Conservation (phyloP, 1,140 invertebrate species). For the Coptotermes formosanus region DNA sequence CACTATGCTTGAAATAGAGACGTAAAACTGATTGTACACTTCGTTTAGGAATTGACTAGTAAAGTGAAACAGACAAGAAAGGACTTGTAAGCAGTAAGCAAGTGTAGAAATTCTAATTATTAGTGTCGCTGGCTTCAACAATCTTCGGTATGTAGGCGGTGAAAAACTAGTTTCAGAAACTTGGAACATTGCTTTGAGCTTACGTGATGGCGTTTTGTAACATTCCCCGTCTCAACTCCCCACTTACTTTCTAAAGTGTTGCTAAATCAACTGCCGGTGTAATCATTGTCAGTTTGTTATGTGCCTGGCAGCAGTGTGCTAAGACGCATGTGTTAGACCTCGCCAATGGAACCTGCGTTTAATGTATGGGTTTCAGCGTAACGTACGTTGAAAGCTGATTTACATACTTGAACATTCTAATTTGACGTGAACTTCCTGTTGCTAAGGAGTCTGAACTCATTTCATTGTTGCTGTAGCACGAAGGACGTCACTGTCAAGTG, state of each 20-base stretch:
- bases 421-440: no score
- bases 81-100: not conserved
- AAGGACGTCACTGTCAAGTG: no score
- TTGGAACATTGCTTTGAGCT: not conserved
- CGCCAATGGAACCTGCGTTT: no score
- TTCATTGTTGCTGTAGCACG: no score
- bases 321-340: not conserved
- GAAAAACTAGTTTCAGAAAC: no score
- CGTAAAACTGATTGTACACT: not conserved
- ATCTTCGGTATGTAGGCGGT: not conserved
- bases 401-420: no score
- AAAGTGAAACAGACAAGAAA: no score
- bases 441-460: no score
- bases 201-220: not conserved
- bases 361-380: no score
- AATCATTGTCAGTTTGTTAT: not conserved
- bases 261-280: not conserved
- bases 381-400: no score
- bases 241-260: not conserved
- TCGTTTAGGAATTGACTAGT: no score
- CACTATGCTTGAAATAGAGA: not conserved
- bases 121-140: not conserved
- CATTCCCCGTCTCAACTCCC: not conserved
- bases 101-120: constrained; percentile 10
- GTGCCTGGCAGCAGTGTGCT: not conserved